Evolutionary conservation across 2,888 invertebrate genomes (phyloP).

Genomic region (Parnassius glacialis): DNA sequence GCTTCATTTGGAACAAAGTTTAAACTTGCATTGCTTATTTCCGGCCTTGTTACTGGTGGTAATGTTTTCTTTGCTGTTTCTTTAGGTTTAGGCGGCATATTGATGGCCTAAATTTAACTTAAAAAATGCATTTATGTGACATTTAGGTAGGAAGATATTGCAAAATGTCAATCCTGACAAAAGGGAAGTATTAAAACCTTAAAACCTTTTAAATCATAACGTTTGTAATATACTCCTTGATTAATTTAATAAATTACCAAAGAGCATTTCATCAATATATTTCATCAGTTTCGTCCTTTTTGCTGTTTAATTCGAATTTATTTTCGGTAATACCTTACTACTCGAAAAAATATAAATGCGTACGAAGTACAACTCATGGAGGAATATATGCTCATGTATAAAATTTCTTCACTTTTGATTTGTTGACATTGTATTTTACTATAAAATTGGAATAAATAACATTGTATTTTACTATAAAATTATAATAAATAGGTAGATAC

Average conservation of each 20-base stretch:
- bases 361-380: neutral
- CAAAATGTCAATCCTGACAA: neutral
- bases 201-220: too few relatives aligned
- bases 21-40: conserved; percentile 63
- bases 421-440: neutral
- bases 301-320: too few relatives aligned
- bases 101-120: neutral
- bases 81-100: conserved; percentile 58
- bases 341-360: too few relatives aligned
- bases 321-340: too few relatives aligned
- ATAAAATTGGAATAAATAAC: neutral
- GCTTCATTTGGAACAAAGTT: conserved; percentile 53
- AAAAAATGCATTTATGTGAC: neutral
- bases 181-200: too few relatives aligned
- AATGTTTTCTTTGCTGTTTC: conserved; percentile 50
- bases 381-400: neutral
- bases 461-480: neutral
- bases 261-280: too few relatives aligned
- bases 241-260: too few relatives aligned
- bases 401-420: too few relatives aligned
- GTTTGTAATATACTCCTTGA: neutral
- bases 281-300: too few relatives aligned
- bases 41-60: conserved; percentile 43
- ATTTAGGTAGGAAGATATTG: too few relatives aligned
- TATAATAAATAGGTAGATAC: neutral